Evolutionary conservation across 2,113 vertebrate species (phyloP).

Genomic region (Micronycteris hirsuta): DNA sequence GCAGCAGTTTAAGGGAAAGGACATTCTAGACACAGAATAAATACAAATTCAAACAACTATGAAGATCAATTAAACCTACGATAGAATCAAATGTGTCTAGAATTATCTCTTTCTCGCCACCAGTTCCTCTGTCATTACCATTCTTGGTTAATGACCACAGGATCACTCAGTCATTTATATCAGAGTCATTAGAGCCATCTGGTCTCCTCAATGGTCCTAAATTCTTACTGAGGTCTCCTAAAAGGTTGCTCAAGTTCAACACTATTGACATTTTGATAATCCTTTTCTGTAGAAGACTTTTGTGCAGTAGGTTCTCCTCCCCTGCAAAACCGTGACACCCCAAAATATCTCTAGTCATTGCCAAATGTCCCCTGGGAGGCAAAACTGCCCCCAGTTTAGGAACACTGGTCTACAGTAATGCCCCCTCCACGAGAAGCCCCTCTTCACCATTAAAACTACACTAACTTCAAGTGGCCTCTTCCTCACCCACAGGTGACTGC

Average conservation of each 20-base stretch:
- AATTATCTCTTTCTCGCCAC: not conserved
- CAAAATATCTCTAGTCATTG: not conserved
- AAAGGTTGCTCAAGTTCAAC: not conserved
- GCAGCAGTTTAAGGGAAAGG: not conserved
- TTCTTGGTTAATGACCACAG: not conserved
- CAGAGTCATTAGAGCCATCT: not conserved
- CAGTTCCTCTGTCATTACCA: not conserved
- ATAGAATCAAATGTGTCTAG: not conserved
- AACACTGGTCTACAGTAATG: not conserved
- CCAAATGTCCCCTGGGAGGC: not conserved
- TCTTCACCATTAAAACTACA: not conserved
- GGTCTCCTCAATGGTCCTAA: not conserved
- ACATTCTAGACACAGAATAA: not conserved
- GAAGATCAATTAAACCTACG: not conserved
- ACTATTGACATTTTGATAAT: not conserved
- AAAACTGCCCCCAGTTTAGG: not conserved
- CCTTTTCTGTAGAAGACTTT: not conserved
- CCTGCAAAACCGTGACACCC: not conserved
- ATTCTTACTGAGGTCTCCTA: not conserved
- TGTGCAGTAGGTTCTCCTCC: not conserved
- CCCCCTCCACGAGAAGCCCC: not conserved
- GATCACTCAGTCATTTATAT: not conserved
- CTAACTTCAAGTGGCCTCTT: not conserved
- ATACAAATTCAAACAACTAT: not conserved
- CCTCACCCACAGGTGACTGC: no score